These are phyloP conservation scores for Drosophila orena DNA, from an alignment of 1,140 invertebrate species.

Conservation along the genomic window DNA sequence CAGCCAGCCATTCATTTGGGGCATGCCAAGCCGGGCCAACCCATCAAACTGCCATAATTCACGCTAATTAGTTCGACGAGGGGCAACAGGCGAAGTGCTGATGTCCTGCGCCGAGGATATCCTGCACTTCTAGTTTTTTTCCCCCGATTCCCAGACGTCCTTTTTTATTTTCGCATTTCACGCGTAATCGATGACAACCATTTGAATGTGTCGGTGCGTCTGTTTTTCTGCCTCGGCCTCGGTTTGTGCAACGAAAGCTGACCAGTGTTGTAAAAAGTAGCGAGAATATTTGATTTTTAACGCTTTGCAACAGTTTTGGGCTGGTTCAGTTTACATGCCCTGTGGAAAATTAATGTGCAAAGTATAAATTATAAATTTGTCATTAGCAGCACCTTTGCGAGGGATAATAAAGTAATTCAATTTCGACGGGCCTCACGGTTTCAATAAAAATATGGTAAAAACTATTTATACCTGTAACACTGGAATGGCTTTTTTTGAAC, in stretches of 20 bases:
- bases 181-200: slow-evolving; percentile 70
- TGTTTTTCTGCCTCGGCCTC: background rate
- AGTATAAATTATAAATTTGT: no score
- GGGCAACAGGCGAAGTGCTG: slow-evolving; percentile 25
- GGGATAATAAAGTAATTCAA: no score
- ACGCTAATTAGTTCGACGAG: slow-evolving; percentile 67
- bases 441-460: background rate
- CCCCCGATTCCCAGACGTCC: background rate
- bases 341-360: no score
- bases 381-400: no score
- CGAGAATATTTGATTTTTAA: no score
- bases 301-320: background rate
- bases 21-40: slow-evolving; percentile 10
- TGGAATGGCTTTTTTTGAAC: no score
- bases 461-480: background rate
- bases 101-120: slow-evolving; percentile 1
- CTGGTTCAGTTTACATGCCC: no score
- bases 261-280: slow-evolving; percentile 27
- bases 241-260: background rate
- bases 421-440: no score
- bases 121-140: background rate
- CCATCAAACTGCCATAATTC: slow-evolving; percentile 68
- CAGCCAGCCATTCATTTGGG: slow-evolving; percentile 51
- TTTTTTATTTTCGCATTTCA: slow-evolving; percentile 33
- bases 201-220: slow-evolving; percentile 45